phyloP scores from a whole-genome alignment of 2,888 invertebrate genomes.

The Spisula subtruncata region DNA sequence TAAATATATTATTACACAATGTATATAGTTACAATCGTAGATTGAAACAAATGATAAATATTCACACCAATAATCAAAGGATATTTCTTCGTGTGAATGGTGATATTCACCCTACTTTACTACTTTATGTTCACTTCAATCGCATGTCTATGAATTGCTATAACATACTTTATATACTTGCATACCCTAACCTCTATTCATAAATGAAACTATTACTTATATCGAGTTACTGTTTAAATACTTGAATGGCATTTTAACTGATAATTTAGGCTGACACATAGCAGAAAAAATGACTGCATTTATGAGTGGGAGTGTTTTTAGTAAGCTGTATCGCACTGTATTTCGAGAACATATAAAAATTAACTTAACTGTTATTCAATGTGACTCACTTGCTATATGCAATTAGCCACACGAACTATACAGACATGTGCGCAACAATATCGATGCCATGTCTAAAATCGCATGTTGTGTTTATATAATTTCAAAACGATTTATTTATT shows the following conservation, averaged over 20 bases:
- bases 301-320: not conserved
- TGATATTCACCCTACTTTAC: not conserved
- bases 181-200: not conserved
- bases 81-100: not conserved
- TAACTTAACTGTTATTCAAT: not conserved
- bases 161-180: not conserved
- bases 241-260: conserved; percentile 4
- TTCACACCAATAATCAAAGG: not conserved
- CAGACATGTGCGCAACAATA: not conserved
- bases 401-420: not conserved
- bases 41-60: conserved; percentile 1
- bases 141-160: not conserved
- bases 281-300: not conserved
- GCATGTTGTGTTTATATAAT: not conserved
- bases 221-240: not conserved
- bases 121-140: not conserved
- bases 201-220: not conserved
- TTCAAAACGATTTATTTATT: not conserved
- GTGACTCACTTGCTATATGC: not conserved
- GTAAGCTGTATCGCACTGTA: not conserved
- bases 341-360: not conserved
- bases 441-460: not conserved
- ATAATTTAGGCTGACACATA: not conserved
- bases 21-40: not conserved
- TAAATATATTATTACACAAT: not conserved